Evolutionary conservation across 2,797 vertebrate genomes (phyloP), one percentile per base, ranked within the genome.

Genomic region (Scarus forsteni): DNA sequence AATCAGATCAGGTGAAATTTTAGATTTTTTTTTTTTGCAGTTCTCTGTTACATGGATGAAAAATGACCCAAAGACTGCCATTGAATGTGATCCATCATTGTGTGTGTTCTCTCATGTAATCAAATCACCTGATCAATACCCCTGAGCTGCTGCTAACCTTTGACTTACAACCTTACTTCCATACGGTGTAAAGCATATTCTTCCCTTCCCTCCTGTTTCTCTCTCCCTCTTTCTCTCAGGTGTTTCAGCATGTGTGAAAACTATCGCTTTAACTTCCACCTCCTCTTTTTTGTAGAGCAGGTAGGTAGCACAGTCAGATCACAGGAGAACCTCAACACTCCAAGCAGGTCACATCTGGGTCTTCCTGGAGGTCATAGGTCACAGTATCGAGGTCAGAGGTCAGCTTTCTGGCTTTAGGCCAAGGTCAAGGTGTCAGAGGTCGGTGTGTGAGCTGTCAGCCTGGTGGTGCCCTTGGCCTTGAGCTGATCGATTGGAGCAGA

Each of bases 111-210:
- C 89, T 92, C 80, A 81, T 93, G 92, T 95, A 95, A 96, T 96
- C 95, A 94, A 95, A 96, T 95, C 94, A 95, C 83, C 90, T 91
- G 94, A 97, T 97, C 96, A 93, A 97, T 97, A 96, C 81, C 72
- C 90, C 84, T 19, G 90, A 84, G 93, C 94, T 94, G 93, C 94
- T 93, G 91, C 90, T 91, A 94, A 90, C 91, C 46, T 60, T 54
- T 53, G 90, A 90, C 90, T 90, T 50, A 50, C 19, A 50, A 19
- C 49, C 88, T 88, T 81, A 7, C 93, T 92, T 87, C 27, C 27
- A 27, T 92, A 92, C 89, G 92, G 89, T 88, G 90, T 42, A 93
- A 92, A 95, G 60, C 93, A 93, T 88, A 90, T 93, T 63, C 16
- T 16, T 40, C 38, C 44, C 44, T 61, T 10, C 60, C 45, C 16